Evolutionary conservation across 35 echinoderm and acorn worm species (phyloP).

Genomic region (Holothuria glaberrima): DNA sequence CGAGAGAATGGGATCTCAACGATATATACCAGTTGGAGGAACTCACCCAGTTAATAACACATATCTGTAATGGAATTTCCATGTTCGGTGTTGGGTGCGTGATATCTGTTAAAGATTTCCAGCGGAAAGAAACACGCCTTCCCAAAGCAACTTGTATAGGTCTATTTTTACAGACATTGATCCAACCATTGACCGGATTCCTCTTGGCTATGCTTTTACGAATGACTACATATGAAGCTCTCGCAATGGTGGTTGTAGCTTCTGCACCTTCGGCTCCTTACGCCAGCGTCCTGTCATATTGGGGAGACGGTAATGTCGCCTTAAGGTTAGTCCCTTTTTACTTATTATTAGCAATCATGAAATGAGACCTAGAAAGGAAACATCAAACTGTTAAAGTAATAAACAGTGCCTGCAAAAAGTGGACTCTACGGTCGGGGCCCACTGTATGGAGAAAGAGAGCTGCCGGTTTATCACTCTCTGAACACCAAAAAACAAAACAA

Average conservation of each 20-base stretch:
- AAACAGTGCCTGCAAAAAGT: too few species aligned
- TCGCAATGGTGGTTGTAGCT: slow-evolving; percentile 54
- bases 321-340: slow-evolving; percentile 20
- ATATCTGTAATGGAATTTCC: slow-evolving; percentile 27
- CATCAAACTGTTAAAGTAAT: too few species aligned
- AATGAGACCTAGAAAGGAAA: too few species aligned
- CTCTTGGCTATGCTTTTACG: slow-evolving; percentile 41
- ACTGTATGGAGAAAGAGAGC: too few species aligned
- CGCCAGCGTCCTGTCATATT: slow-evolving; percentile 56
- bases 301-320: slow-evolving; percentile 54
- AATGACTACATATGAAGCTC: slow-evolving; percentile 37
- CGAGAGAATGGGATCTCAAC: slow-evolving; percentile 1
- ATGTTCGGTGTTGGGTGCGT: slow-evolving; percentile 68
- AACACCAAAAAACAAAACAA: too few species aligned
- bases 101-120: slow-evolving; percentile 67
- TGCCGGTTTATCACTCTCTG: too few species aligned
- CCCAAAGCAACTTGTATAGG: slow-evolving; percentile 57
- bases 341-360: neutral
- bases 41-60: slow-evolving; percentile 37
- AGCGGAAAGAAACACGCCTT: slow-evolving; percentile 62
- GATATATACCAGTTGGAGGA: slow-evolving; percentile 43
- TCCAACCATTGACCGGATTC: slow-evolving; percentile 63
- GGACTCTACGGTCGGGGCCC: too few species aligned
- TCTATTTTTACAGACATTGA: slow-evolving; percentile 58
- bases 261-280: slow-evolving; percentile 47